Evolutionary conservation across 2,113 vertebrate species (phyloP).

Genomic region (Gopherus evgoodei): DNA sequence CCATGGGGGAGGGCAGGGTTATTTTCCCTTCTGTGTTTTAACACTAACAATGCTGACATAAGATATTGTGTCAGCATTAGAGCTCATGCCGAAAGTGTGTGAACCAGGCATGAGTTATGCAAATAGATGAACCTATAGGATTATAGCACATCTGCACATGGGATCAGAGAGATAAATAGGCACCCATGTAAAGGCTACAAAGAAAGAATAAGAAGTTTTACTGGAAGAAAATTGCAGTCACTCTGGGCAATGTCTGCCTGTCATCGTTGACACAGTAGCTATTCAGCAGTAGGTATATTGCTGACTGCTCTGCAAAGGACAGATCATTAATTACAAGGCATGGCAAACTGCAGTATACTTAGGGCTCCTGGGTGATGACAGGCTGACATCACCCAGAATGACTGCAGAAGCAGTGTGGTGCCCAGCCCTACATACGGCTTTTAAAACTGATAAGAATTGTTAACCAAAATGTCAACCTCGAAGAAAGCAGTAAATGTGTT

Average conservation of each 20-base stretch:
- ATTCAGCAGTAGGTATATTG: neutral
- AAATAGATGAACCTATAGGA: neutral
- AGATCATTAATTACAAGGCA: neutral
- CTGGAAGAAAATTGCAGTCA: slow-evolving; percentile 16
- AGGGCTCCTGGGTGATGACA: slow-evolving; percentile 11
- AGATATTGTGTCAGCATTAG: accelerated
- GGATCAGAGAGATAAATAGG: neutral
- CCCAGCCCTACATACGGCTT: accelerated
- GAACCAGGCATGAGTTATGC: neutral
- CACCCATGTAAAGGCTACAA: neutral
- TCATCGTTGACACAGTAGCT: neutral
- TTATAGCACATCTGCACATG: neutral
- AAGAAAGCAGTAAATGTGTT: neutral
- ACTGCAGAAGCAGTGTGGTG: neutral
- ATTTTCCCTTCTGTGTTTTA: neutral
- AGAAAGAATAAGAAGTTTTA: slow-evolving; percentile 9
- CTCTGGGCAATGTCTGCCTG: slow-evolving; percentile 12
- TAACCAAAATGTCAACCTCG: neutral
- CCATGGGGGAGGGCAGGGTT: neutral
- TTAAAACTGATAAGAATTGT: neutral
- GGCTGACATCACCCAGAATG: neutral
- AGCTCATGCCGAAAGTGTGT: neutral
- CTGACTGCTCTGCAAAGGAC: slow-evolving; percentile 22
- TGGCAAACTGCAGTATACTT: neutral
- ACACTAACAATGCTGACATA: neutral